A percentile compares a stretch with the other conserved stretches of the same genome.
These are phyloP conservation scores for Drosophila melanosoma DNA, from an alignment of 2,888 invertebrate species.

Conservation along the genomic window DNA sequence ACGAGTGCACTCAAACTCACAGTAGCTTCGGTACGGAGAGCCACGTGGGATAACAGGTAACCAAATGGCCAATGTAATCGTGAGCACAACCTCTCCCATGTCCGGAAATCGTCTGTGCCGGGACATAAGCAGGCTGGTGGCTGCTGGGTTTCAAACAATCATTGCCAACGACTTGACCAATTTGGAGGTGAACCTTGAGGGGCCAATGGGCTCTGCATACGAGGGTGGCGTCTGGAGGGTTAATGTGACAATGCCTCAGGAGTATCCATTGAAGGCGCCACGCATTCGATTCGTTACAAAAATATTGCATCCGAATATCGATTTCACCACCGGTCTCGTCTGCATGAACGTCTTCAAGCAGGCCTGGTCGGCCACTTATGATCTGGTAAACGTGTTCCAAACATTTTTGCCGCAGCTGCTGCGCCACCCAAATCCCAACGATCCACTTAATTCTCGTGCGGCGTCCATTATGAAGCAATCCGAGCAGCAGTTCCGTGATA, in stretches of 20 bases:
- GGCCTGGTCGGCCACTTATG: constrained; percentile 69
- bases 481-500: constrained; percentile 56
- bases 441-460: constrained; percentile 63
- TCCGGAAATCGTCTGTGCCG: constrained; percentile 65
- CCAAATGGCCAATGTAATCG: constrained; percentile 66
- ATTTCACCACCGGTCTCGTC: constrained; percentile 63
- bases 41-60: constrained; percentile 48
- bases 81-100: constrained; percentile 70
- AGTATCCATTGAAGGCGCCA: constrained; percentile 68
- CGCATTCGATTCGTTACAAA: constrained; percentile 63
- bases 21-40: constrained; percentile 63
- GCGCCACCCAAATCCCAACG: constrained; percentile 65
- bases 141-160: constrained; percentile 58
- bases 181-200: constrained; percentile 61
- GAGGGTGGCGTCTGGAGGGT: constrained; percentile 70
- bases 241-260: constrained; percentile 57
- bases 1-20: constrained; percentile 69
- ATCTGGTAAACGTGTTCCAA: constrained; percentile 69
- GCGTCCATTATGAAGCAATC: constrained; percentile 62
- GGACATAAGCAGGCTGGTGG: constrained; percentile 61
- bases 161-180: constrained; percentile 59
- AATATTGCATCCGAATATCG: constrained; percentile 70
- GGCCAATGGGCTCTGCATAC: constrained; percentile 68
- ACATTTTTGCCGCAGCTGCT: constrained; percentile 67
- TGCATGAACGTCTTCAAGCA: constrained; percentile 74